These are phyloP conservation scores for Microchrysa polita DNA, from an alignment of 2,888 invertebrate species.

Conservation along the genomic window DNA sequence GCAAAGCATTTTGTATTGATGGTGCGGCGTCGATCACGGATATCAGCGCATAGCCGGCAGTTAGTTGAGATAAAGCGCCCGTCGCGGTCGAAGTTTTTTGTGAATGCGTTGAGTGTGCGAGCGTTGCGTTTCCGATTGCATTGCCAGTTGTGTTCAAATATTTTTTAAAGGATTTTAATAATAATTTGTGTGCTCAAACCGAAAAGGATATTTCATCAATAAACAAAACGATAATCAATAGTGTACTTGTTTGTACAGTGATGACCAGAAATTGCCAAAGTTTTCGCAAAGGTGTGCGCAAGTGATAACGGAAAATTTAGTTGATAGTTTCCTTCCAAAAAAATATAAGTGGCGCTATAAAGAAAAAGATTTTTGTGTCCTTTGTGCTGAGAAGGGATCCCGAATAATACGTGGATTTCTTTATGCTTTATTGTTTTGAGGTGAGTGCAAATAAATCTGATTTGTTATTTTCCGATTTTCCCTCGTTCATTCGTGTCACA, in stretches of 20 bases:
- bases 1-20: slow-evolving; percentile 8
- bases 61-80: slow-evolving; percentile 34
- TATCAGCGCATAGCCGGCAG: slow-evolving; percentile 27
- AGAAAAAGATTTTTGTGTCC: slow-evolving; percentile 6
- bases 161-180: background rate
- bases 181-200: background rate
- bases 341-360: background rate
- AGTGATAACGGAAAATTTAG: slow-evolving; percentile 19
- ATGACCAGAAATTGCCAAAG: slow-evolving; percentile 15
- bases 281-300: slow-evolving; percentile 19
- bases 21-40: slow-evolving; percentile 22
- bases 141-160: slow-evolving; percentile 1
- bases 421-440: slow-evolving; percentile 21
- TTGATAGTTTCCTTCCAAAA: slow-evolving; percentile 1
- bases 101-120: slow-evolving; percentile 14
- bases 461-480: too few species aligned
- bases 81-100: slow-evolving; percentile 21
- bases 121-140: slow-evolving; percentile 19
- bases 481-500: background rate
- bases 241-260: background rate
- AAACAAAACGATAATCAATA: background rate
- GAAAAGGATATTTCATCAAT: background rate
- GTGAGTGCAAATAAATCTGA: background rate
- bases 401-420: background rate
- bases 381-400: background rate